Percentiles rank a stretch among this genome's conserved stretches.
Conservation (phyloP, 2,113 vertebrate genomes). For the Cheirogaleus medius region DNA sequence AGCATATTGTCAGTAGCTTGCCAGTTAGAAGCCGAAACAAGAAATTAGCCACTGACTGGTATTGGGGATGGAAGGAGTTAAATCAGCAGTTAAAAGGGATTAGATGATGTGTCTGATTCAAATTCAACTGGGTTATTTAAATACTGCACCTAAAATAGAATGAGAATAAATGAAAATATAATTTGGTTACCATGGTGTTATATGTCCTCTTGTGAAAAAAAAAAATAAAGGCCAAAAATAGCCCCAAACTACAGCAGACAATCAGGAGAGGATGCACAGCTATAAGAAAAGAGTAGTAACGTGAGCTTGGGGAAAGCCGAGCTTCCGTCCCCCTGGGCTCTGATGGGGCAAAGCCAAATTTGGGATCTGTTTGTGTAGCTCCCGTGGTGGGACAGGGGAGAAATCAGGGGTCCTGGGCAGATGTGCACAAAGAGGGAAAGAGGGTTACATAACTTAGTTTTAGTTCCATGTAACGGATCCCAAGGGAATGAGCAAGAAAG, state of each 20-base stretch:
- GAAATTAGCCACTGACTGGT: background rate
- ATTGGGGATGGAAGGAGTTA: background rate
- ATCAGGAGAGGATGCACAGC: conserved; percentile 25
- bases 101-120: background rate
- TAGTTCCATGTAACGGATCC: background rate
- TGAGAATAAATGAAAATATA: conserved; percentile 61
- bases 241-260: conserved; percentile 26
- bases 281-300: background rate
- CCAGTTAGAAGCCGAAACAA: background rate
- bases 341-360: background rate
- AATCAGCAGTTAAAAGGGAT: background rate
- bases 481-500: background rate
- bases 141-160: conserved; percentile 19
- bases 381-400: rapidly evolving
- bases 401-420: background rate
- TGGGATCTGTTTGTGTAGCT: background rate
- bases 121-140: conserved; percentile 51
- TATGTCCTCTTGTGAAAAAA: background rate
- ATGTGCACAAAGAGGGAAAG: background rate
- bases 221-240: conserved; percentile 53
- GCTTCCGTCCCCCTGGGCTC: background rate
- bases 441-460: background rate
- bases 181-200: conserved; percentile 66
- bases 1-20: background rate
- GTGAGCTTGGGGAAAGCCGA: background rate